Conservation (phyloP, 2,113 vertebrate species). For the Alligator mississippiensis region DNA sequence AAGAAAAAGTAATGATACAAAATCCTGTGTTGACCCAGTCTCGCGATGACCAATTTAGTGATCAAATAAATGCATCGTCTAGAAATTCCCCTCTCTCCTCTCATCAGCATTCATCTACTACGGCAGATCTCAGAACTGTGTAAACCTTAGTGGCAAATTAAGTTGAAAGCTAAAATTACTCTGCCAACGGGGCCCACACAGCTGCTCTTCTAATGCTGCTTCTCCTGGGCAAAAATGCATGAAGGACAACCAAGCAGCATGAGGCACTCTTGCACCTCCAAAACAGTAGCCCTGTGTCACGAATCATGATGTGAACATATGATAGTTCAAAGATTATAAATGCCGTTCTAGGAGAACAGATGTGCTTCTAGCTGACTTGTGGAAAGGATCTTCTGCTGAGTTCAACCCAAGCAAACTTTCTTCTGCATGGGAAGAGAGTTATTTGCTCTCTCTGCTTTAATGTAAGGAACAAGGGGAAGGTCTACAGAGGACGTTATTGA, state of each 20-base stretch:
- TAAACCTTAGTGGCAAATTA: background rate
- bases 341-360: background rate
- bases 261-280: background rate
- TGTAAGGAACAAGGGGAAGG: background rate
- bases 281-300: background rate
- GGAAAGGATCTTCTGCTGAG: background rate
- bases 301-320: background rate
- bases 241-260: background rate
- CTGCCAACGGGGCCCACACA: background rate
- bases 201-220: background rate
- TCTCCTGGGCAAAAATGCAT: background rate
- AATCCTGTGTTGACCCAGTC: background rate
- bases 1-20: background rate
- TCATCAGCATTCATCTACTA: background rate
- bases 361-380: background rate
- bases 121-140: accelerated
- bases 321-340: constrained; percentile 25
- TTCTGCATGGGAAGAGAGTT: background rate
- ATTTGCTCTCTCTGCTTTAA: background rate
- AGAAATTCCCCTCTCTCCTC: background rate
- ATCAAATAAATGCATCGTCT: accelerated
- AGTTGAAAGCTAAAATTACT: background rate
- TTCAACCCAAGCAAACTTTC: background rate
- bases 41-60: background rate
- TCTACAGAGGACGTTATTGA: background rate